Evolutionary conservation across 2,797 vertebrate species (phyloP).

Genomic region (Enteromius afrohamiltoni): DNA sequence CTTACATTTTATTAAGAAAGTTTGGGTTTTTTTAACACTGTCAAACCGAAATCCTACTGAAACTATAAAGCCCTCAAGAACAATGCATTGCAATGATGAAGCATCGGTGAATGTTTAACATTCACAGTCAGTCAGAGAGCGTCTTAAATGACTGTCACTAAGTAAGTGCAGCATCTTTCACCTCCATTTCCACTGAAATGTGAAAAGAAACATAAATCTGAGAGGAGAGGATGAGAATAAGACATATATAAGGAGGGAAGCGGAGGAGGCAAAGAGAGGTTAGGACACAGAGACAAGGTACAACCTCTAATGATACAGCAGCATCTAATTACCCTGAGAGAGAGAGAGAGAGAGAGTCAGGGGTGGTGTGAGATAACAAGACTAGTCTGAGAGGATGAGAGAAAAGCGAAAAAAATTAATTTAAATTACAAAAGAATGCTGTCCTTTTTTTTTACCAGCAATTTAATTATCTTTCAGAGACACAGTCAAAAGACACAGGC

Average conservation of each 20-base stretch:
- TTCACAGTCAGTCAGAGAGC: background rate
- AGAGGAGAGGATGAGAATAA: background rate
- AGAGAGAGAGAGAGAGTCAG: background rate
- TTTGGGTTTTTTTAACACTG: background rate
- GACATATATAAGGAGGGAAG: background rate
- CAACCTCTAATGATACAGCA: constrained; percentile 42
- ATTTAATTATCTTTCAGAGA: constrained; percentile 84
- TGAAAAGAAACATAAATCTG: constrained; percentile 12
- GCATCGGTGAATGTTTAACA: background rate
- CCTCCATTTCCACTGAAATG: background rate
- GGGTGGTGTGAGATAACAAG: constrained; percentile 33
- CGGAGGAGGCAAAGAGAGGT: constrained; percentile 8
- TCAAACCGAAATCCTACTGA: background rate
- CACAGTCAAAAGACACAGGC: constrained; percentile 80
- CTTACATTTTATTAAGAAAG: too few relatives aligned
- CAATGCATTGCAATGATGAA: background rate
- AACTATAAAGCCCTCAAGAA: background rate
- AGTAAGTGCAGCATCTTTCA: background rate
- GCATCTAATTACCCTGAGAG: constrained; percentile 37
- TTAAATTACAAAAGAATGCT: constrained; percentile 87
- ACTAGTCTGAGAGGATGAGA: constrained; percentile 62
- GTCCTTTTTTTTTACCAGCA: constrained; percentile 81
- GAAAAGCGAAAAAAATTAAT: constrained; percentile 75
- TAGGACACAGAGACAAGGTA: constrained; percentile 29
- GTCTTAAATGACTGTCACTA: background rate